These are phyloP conservation scores for Marmota monax DNA, from an alignment of 2,113 vertebrate genomes.

Conservation along the genomic window DNA sequence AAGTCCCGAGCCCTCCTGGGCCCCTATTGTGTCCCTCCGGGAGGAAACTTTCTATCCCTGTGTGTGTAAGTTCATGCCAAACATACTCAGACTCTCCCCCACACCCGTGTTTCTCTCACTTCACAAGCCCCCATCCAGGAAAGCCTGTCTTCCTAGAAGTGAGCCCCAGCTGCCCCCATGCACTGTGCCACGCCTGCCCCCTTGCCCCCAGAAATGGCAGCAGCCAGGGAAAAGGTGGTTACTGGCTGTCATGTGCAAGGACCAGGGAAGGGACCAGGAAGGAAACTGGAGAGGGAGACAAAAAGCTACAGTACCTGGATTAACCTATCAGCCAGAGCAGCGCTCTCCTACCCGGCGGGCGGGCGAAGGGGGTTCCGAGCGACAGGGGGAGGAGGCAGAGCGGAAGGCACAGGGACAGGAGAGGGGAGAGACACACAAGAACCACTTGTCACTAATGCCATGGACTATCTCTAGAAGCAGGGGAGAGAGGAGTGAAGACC, in stretches of 20 bases:
- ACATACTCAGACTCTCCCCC: neutral
- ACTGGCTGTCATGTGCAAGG: slow-evolving; percentile 58
- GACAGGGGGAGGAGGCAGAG: slow-evolving; percentile 81
- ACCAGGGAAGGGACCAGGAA: slow-evolving; percentile 28
- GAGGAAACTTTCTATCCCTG: neutral
- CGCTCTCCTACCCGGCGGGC: slow-evolving; percentile 93
- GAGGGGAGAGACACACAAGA: slow-evolving; percentile 81
- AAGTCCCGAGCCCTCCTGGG: neutral
- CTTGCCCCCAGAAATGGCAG: slow-evolving; percentile 11
- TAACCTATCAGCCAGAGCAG: slow-evolving; percentile 98
- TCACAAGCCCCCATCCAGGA: neutral
- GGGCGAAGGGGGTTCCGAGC: slow-evolving; percentile 77
- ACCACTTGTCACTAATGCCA: slow-evolving; percentile 79
- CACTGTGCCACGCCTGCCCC: slow-evolving; percentile 49
- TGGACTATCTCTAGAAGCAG: slow-evolving; percentile 81
- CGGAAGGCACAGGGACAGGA: slow-evolving; percentile 74
- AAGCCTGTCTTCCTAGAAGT: slow-evolving; percentile 20
- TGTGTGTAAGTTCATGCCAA: neutral
- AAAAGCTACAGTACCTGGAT: slow-evolving; percentile 95
- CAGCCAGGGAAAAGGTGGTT: neutral
- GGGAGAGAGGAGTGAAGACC: slow-evolving; percentile 78
- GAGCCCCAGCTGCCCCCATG: slow-evolving; percentile 65
- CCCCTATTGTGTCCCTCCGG: neutral
- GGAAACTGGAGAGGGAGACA: slow-evolving; percentile 53
- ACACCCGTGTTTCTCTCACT: neutral